Percentiles rank a stretch among this genome's conserved stretches.
Evolutionary conservation across 2,113 vertebrate species (phyloP).

Genomic region (Romanogobio albipinnatus): DNA sequence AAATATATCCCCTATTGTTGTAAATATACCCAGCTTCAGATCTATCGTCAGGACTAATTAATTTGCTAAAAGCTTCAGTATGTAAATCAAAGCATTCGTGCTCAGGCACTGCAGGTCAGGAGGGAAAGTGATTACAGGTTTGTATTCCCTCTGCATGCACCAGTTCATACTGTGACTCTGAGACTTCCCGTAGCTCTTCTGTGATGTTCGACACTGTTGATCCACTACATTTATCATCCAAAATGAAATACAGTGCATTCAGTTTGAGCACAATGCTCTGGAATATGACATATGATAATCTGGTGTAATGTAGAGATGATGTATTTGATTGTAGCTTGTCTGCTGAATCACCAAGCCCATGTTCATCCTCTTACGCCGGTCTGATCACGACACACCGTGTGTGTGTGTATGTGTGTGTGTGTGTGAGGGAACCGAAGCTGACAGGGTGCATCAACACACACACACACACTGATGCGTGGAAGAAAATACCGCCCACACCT

Average conservation of each 20-base stretch:
- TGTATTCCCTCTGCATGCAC: conserved; percentile 12
- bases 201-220: not conserved
- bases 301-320: not conserved
- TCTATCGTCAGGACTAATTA: not conserved
- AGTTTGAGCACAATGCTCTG: not conserved
- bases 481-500: conserved; percentile 29
- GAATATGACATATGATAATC: not conserved
- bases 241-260: not conserved
- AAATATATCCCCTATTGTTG: not conserved
- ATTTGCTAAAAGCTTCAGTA: conserved; percentile 39
- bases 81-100: conserved; percentile 8
- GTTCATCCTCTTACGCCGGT: conserved; percentile 8
- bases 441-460: conserved; percentile 42
- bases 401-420: not conserved
- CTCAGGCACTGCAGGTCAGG: conserved; percentile 2
- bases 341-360: conserved; percentile 16
- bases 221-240: not conserved
- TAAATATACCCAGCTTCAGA: not conserved
- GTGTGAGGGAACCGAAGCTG: conserved; percentile 30
- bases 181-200: not conserved
- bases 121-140: conserved; percentile 22
- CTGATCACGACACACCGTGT: not conserved
- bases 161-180: not conserved
- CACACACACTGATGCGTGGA: conserved; percentile 36
- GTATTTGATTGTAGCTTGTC: not conserved